Evolutionary conservation across 2,888 invertebrate genomes (phyloP).

Genomic region (Heteropelma amictum): DNA sequence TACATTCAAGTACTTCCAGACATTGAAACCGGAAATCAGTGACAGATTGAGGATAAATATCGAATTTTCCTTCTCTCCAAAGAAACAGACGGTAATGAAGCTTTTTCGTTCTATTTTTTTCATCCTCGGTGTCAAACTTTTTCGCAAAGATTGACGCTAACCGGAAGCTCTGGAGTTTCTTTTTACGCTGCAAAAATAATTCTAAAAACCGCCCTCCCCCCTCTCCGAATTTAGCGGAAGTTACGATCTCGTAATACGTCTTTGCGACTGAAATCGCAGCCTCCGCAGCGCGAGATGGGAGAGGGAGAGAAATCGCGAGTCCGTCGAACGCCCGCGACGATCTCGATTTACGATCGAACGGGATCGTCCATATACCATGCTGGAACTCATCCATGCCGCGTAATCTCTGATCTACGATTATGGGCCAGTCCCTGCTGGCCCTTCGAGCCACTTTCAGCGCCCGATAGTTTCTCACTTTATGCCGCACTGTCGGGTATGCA

Average conservation of each 20-base stretch:
- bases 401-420: conserved; percentile 55
- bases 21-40: no score
- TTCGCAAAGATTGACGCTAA: not conserved
- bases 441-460: conserved; percentile 52
- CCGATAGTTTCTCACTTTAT: conserved; percentile 75
- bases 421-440: conserved; percentile 11
- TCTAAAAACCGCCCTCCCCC: not conserved
- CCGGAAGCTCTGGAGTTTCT: not conserved
- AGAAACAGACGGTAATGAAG: no score
- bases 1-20: no score
- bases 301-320: no score
- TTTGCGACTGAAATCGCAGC: conserved; percentile 7
- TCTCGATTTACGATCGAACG: conserved; percentile 45
- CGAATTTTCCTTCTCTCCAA: no score
- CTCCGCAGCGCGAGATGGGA: no score
- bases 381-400: conserved; percentile 32
- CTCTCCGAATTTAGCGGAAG: not conserved
- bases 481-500: conserved; percentile 72
- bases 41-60: no score
- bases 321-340: no score
- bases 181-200: not conserved
- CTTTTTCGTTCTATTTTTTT: no score
- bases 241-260: conserved; percentile 18
- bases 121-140: no score
- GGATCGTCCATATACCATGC: conserved; percentile 1